Base-by-base conservation (phyloP, 2,797 vertebrate species). In the Adelosebastes latens region DNA sequence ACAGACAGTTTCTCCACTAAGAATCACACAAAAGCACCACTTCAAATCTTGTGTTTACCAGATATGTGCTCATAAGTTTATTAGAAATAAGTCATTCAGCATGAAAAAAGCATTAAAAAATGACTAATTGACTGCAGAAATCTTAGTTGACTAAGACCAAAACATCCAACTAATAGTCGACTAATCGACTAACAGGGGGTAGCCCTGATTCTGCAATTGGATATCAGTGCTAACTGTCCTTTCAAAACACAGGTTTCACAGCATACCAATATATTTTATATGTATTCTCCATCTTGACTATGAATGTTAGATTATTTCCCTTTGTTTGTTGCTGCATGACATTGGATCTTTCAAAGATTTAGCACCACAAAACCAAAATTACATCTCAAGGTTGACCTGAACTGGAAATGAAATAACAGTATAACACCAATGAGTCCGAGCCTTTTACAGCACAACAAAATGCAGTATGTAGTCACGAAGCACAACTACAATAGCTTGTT, bases 401-500 rank as follows among this genome's bases (percentile, higher is more conserved):
- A 34, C 14, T n/a, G 34, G 14, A 64, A 76, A 62, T 10, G 10
- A 3, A 59, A 60, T 18, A 32, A 71, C 8, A 55, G 7, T 20
- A 20, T 49, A 27, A 64, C 20, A 70, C 8, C 46, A 69, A 56
- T 5, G 46, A 24, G 56, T 58, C 27, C 0, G 16, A 61, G 39
- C 29, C 8, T 65, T 67, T 69, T n/a, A 14, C 29, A 32, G 20
- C 8, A 58, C 8, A 55, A 67, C 49, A 76, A 27, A 68, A 25
- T 61, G 49, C 36, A 56, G 32, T 32, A 25, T 73, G 11, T 24
- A 31, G 4, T 34, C 59, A 72, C 39, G 77, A 72, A 81, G 24
- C 25, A 66, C 8, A 65, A 22, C 13, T 27, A 69, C 52, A 80
- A 58, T 31, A 56, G 60, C 42, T 78, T 81, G 62, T 73, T 68